These are phyloP conservation scores for Laticauda colubrina DNA, from an alignment of 2,113 vertebrate species.

Conservation along the genomic window DNA sequence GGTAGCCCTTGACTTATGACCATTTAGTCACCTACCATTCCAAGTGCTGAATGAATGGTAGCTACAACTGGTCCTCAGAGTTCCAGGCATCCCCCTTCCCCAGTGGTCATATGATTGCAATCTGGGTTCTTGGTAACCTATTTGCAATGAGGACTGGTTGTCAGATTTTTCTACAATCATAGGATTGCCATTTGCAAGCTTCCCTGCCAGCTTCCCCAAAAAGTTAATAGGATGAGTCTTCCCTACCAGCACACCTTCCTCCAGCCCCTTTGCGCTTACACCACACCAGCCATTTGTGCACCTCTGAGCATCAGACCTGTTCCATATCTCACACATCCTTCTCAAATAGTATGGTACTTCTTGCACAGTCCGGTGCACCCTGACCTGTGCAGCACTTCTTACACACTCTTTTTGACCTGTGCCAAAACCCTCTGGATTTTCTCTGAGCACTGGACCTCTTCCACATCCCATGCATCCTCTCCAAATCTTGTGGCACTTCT, in stretches of 20 bases:
- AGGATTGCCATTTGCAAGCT: not conserved
- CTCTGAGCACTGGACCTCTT: no score
- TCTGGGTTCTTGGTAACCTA: not conserved
- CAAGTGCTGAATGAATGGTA: not conserved
- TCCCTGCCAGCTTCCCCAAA: not conserved
- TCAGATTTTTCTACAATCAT: not conserved
- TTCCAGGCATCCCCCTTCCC: not conserved
- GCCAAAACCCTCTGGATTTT: not conserved
- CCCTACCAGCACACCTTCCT: not conserved
- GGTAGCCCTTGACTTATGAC: not conserved
- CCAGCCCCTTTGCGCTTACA: not conserved
- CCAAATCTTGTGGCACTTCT: not conserved
- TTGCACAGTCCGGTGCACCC: not conserved
- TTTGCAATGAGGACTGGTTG: not conserved
- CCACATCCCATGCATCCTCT: not conserved
- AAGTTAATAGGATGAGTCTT: not conserved
- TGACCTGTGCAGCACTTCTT: not conserved
- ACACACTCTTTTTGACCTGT: not conserved
- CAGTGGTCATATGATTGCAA: not conserved
- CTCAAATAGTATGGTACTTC: not conserved
- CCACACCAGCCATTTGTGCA: not conserved
- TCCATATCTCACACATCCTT: not conserved
- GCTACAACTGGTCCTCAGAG: not conserved
- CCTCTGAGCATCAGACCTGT: not conserved
- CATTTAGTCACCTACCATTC: not conserved